These are phyloP conservation scores for Elephantulus edwardii DNA, from an alignment of 2,113 vertebrate genomes.

Conservation along the genomic window DNA sequence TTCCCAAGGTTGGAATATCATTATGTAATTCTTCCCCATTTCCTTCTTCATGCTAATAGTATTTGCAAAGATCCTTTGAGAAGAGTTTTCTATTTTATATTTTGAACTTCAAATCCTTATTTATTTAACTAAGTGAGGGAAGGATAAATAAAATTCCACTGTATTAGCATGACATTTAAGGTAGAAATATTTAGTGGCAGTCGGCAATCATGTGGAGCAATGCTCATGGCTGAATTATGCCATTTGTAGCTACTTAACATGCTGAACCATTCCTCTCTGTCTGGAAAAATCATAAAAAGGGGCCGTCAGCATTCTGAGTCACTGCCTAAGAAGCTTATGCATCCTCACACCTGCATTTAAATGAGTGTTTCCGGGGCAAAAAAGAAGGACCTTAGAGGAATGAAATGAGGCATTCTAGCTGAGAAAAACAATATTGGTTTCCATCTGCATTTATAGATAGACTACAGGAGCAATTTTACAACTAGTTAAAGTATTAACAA, in stretches of 20 bases:
- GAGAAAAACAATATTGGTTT: constrained; percentile 59
- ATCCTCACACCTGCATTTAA: constrained; percentile 67
- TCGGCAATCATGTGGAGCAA: constrained; percentile 18
- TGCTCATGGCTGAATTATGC: constrained; percentile 48
- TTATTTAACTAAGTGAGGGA: constrained; percentile 44
- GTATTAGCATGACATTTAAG: constrained; percentile 62
- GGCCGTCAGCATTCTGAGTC: constrained; percentile 64
- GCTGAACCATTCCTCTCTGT: constrained; percentile 50
- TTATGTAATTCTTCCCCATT: neutral
- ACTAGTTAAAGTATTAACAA: constrained; percentile 55
- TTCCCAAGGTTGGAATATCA: constrained; percentile 2
- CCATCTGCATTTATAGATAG: constrained; percentile 40
- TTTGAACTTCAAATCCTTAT: constrained; percentile 51
- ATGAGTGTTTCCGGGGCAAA: constrained; percentile 61
- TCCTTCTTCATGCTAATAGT: neutral
- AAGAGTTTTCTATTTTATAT: constrained; percentile 41
- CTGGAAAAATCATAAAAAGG: constrained; percentile 66
- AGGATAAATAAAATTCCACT: constrained; percentile 18
- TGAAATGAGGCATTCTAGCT: constrained; percentile 28
- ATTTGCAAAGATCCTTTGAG: constrained; percentile 42
- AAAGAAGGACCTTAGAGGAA: constrained; percentile 56
- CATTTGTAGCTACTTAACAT: constrained; percentile 60
- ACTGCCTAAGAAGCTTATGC: constrained; percentile 69
- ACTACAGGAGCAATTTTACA: constrained; percentile 35
- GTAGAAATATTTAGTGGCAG: constrained; percentile 12